A percentile compares a stretch with the other conserved stretches of the same genome.
Evolutionary conservation across 2,113 vertebrate genomes (phyloP).

Genomic region (Catagonus wagneri): DNA sequence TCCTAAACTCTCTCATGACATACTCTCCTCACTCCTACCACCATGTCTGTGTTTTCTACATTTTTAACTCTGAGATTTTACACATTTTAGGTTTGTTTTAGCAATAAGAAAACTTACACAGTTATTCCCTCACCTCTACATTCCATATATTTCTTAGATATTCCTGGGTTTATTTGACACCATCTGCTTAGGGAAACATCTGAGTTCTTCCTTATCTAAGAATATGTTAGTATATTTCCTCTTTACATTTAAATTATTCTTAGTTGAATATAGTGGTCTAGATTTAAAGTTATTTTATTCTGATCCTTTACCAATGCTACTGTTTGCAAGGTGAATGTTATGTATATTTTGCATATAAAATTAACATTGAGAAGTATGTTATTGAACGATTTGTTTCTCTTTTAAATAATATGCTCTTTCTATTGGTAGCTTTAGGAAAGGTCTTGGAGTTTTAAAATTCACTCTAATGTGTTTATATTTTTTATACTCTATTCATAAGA

Average conservation of each 20-base stretch:
- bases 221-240: not conserved
- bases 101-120: not conserved
- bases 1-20: not conserved
- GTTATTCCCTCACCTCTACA: not conserved
- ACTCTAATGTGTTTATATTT: not conserved
- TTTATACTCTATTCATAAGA: not conserved
- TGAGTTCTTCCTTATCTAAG: not conserved
- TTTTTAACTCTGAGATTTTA: not conserved
- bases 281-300: not conserved
- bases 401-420: not conserved
- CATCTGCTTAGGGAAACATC: constrained; percentile 13
- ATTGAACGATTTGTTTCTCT: not conserved
- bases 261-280: not conserved
- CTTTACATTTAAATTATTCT: constrained; percentile 10
- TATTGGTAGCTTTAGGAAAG: not conserved
- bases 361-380: not conserved
- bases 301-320: not conserved
- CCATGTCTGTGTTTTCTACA: not conserved
- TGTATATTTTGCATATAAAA: not conserved
- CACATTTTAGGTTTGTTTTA: not conserved
- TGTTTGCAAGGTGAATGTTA: not conserved
- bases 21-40: not conserved
- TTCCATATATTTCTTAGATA: not conserved
- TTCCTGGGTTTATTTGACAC: not conserved
- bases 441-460: constrained; percentile 22